Conservation (phyloP, 2,888 invertebrate species). For the Drosophila pseudotalamancana region DNA sequence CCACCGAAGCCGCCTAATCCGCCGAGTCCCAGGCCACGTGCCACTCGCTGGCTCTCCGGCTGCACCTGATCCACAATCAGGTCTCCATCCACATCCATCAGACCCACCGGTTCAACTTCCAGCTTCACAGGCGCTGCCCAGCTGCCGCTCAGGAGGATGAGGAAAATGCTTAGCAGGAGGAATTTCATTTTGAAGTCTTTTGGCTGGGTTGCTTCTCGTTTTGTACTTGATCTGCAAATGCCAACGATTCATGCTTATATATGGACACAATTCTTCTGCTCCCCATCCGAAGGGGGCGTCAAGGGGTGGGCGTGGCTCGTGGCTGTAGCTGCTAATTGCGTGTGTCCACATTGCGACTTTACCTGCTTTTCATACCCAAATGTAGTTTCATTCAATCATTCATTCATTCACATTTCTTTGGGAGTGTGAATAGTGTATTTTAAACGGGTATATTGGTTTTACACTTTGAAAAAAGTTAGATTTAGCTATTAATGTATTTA, state of each 20-base stretch:
- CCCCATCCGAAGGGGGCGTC: not conserved
- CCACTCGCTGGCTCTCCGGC: conserved; percentile 46
- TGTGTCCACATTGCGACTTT: conserved; percentile 44
- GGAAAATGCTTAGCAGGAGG: conserved; percentile 34
- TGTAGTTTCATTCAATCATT: conserved; percentile 75
- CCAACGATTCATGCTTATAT: conserved; percentile 47
- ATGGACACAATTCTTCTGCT: conserved; percentile 22
- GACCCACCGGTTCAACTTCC: conserved; percentile 46
- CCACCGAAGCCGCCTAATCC: conserved; percentile 60
- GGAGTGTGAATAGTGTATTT: not conserved
- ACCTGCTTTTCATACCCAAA: conserved; percentile 34
- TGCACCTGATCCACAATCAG: conserved; percentile 24
- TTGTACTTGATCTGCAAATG: conserved; percentile 54
- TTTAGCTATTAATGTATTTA: too few species aligned
- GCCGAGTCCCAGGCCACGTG: conserved; percentile 72
- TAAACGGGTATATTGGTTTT: not conserved
- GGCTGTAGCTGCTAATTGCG: conserved; percentile 65
- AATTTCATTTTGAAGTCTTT: conserved; percentile 45
- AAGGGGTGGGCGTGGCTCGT: conserved; percentile 44
- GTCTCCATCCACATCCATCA: conserved; percentile 68
- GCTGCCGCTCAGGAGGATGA: conserved; percentile 30
- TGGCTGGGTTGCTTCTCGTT: conserved; percentile 23
- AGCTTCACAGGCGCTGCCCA: conserved; percentile 51
- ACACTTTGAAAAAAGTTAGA: conserved; percentile 7
- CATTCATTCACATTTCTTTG: conserved; percentile 38